phyloP scores from a whole-genome alignment of 2,113 vertebrate species.

The Seriola quinqueradiata region DNA sequence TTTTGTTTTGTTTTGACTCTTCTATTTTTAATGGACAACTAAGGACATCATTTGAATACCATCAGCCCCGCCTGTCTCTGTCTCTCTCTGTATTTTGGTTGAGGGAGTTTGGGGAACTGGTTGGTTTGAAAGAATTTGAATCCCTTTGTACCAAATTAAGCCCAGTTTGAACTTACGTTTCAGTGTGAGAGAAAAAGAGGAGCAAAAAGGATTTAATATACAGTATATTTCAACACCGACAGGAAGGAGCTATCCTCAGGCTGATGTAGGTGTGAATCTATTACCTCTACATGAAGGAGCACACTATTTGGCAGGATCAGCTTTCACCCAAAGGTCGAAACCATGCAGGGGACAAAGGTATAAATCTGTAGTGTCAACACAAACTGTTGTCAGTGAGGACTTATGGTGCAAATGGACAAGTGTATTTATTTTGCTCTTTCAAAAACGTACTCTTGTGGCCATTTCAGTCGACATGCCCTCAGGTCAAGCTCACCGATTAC shows the following conservation, averaged over 20 bases:
- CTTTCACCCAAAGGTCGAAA: constrained; percentile 29
- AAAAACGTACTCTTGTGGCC: constrained; percentile 7
- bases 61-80: constrained; percentile 27
- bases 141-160: constrained; percentile 26
- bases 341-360: constrained; percentile 13
- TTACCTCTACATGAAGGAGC: background rate
- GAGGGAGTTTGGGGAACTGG: background rate
- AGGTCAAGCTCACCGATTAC: background rate
- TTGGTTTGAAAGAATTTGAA: constrained; percentile 13
- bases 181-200: constrained; percentile 3
- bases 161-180: background rate
- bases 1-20: constrained; percentile 76
- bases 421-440: constrained; percentile 29
- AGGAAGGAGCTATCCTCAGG: background rate
- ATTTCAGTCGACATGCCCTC: background rate
- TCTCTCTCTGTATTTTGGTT: constrained; percentile 46
- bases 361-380: constrained; percentile 47
- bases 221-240: background rate
- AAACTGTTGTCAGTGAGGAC: constrained; percentile 23
- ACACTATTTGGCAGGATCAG: constrained; percentile 26
- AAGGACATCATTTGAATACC: constrained; percentile 74
- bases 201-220: background rate
- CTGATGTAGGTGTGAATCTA: constrained; percentile 6
- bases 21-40: constrained; percentile 73
- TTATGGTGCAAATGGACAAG: constrained; percentile 7